A percentile compares a stretch with the other conserved stretches of the same genome.
Evolutionary conservation across 2,797 vertebrate species (phyloP).

Genomic region (Falco columbarius): DNA sequence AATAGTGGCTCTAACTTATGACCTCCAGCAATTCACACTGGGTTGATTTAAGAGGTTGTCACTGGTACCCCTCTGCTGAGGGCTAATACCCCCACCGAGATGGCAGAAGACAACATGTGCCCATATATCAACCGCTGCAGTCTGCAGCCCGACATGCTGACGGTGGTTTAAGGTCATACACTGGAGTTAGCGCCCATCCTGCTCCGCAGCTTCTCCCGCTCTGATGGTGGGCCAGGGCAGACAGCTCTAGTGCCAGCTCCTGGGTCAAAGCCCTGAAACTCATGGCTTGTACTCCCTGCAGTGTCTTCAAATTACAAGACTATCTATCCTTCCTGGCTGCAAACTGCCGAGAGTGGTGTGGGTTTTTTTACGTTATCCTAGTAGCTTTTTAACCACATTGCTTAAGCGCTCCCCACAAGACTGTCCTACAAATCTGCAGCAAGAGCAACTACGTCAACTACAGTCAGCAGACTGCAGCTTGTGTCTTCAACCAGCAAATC

Average conservation of each 20-base stretch:
- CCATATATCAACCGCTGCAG: not conserved
- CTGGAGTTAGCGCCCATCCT: not conserved
- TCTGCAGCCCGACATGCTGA: rapidly evolving
- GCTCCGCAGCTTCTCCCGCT: not conserved
- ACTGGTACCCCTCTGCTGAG: not conserved
- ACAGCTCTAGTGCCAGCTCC: not conserved
- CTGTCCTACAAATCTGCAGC: not conserved
- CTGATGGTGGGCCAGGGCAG: not conserved
- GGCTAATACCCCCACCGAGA: not conserved
- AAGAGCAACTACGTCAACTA: not conserved
- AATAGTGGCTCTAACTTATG: not conserved
- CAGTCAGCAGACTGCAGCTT: not conserved
- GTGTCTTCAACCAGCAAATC: not conserved
- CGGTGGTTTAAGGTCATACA: not conserved
- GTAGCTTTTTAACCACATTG: not conserved
- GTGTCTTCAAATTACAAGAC: slow-evolving; percentile 5
- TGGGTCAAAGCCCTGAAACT: not conserved
- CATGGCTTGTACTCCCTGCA: not conserved
- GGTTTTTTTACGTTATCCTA: not conserved
- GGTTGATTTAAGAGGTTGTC: slow-evolving; percentile 19
- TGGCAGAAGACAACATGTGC: not conserved
- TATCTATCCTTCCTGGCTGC: not conserved
- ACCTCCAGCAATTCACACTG: not conserved
- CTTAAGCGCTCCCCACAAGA: not conserved
- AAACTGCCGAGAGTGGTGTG: not conserved